Conservation (phyloP, 2,888 invertebrate species). For the Baccha elongata region DNA sequence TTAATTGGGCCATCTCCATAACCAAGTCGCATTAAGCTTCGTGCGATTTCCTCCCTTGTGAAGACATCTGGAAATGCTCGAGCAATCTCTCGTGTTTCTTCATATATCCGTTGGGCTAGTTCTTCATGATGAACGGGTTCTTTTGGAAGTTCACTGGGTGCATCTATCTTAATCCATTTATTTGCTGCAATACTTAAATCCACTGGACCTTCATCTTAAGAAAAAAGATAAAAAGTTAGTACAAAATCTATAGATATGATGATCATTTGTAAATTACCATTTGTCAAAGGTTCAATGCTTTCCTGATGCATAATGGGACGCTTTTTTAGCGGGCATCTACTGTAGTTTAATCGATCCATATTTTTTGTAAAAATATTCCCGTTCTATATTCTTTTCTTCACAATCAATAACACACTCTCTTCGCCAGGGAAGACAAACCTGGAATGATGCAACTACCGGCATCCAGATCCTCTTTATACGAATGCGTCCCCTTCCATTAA, state of each 20-base stretch:
- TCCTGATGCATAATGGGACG: slow-evolving; percentile 79
- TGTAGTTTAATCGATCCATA: slow-evolving; percentile 80
- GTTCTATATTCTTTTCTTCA: background rate
- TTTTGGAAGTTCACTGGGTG: slow-evolving; percentile 34
- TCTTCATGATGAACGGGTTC: slow-evolving; percentile 74
- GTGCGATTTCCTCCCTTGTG: slow-evolving; percentile 80
- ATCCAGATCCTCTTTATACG: slow-evolving; percentile 72
- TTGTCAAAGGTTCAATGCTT: slow-evolving; percentile 75
- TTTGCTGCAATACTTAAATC: slow-evolving; percentile 78
- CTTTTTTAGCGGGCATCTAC: slow-evolving; percentile 81
- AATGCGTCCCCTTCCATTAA: slow-evolving; percentile 69
- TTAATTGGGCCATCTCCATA: slow-evolving; percentile 79
- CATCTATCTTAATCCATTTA: slow-evolving; percentile 43
- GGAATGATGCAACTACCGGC: slow-evolving; percentile 73
- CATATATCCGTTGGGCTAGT: slow-evolving; percentile 80
- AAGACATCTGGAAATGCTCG: slow-evolving; percentile 81
- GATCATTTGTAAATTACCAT: slow-evolving; percentile 75
- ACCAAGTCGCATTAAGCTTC: slow-evolving; percentile 78
- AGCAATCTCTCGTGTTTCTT: slow-evolving; percentile 80
- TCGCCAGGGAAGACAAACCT: slow-evolving; percentile 72
- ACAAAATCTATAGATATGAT: background rate
- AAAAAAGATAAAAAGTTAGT: slow-evolving; percentile 5
- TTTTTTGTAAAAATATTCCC: slow-evolving; percentile 14
- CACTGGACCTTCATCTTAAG: slow-evolving; percentile 80
- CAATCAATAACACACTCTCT: slow-evolving; percentile 75